Evolutionary conservation across 2,113 vertebrate genomes (phyloP), one percentile per base, ranked within the genome.

Genomic region (Prunella fulvescens): DNA sequence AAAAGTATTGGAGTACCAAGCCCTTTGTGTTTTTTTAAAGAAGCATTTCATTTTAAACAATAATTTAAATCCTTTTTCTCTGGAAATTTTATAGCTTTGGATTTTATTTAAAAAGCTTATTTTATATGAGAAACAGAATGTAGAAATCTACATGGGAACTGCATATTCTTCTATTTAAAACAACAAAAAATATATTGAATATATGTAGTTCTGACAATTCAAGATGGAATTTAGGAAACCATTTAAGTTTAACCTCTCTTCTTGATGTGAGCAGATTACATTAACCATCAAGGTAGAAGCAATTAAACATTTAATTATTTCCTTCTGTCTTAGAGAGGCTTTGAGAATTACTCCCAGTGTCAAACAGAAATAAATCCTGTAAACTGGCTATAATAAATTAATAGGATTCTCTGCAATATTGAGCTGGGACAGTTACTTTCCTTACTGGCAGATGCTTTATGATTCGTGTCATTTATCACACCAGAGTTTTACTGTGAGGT

Each of bases 301-400:
- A 81, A 83, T 48, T 79, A 61, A 90, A 86, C 28, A 70, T 80
- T 73, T 93, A 91, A 72, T 89, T 72, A 8, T 60, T 93, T 92
- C 84, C n/a, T 67, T 95, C 35, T 88, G 19, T 13, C 85, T 89
- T 93, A 86, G 31, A 88, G 17, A 44, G 19, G 28, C 31, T 91
- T 89, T 48, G 37, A 88, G 60, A 73, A 80, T 74, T 91, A 31
- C 76, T 87, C 45, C 28, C 39, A 64, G 31, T 64, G 48, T 64
- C 73, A 91, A 92, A 86, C 28, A 78, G 79, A 93, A 91, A 74
- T 88, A 96, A 94, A 90, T 90, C 61, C 72, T 39, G 14, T 58
- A 71, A 92, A 80, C 35, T 78, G 50, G 44, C 58, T 70, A 4
- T 66, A 88, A 73, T 71, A 81, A 94, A 78, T 44, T 47, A 89